Evolutionary conservation across 2,888 invertebrate species (phyloP), one percentile per base, ranked within the genome.

Genomic region (Thymelicus sylvestris): DNA sequence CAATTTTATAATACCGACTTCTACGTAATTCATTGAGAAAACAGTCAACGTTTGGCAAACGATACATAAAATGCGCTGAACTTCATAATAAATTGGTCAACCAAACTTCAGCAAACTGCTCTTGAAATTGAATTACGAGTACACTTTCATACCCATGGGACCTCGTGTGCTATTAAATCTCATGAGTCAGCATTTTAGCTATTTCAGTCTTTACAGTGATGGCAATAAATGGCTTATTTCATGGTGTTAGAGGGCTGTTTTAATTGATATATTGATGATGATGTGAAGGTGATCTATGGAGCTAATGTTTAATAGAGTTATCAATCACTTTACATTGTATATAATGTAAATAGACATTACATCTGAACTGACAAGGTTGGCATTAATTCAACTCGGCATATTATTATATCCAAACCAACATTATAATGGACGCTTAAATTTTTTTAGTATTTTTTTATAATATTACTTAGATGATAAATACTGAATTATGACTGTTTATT

Each of bases 231-330:
- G 31, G 6, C 8, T 41, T 52, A n/a, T 67, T 10, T 41, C 50
- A 19, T n/a, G 19, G 50, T 19, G n/a, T 38, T 19, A 13, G 60
- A 24, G 8, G 50, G 31, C 4, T 19, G 39, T 8, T 10, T 31
- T 52, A 68, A 62, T 68, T 55, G 67, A 24, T 55, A 57, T 38
- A 69, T 63, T 57, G 57, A 60, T 15, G 60, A 19, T 19, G 19
- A 19, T 19, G 19, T 19, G 19, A 19, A 19, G 19, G 10, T 67
- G 61, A 38, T 50, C 59, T 47, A 64, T 57, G n/a, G 64, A 19
- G 59, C 24, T 63, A 39, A 5, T 62, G 19, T 66, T 66, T 67
- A 62, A 62, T 67, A 24, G 48, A 57, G 48, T 63, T 63, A 67
- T 62, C 13, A 19, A 19, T 13, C 47, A 47, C 44, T 63, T 63